Conservation (phyloP, 2,797 vertebrate genomes). For the Avahi laniger region DNA sequence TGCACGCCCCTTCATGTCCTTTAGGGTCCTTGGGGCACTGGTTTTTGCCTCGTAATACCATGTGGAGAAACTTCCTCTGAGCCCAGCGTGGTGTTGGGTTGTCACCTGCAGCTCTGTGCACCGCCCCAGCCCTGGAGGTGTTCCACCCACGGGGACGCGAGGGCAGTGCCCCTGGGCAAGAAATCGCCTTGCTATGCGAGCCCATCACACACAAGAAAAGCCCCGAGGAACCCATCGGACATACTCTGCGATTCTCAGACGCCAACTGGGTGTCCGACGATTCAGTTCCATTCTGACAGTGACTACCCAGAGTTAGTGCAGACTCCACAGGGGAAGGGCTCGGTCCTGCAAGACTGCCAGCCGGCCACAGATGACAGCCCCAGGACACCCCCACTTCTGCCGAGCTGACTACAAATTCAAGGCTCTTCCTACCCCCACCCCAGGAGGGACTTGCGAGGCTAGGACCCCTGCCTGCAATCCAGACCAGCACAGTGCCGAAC, state of each 20-base stretch:
- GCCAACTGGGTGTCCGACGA: not conserved
- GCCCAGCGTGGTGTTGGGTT: not conserved
- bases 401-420: not conserved
- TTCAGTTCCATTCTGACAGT: not conserved
- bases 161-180: not conserved
- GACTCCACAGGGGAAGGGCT: not conserved
- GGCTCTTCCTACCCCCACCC: not conserved
- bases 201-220: not conserved
- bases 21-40: not conserved
- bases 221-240: not conserved
- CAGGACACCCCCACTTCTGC: not conserved
- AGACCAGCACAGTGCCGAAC: not conserved
- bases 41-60: not conserved
- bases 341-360: not conserved
- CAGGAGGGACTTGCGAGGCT: no score
- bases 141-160: not conserved
- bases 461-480: not conserved
- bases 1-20: not conserved
- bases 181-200: not conserved
- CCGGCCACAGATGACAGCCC: not conserved
- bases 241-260: not conserved
- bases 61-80: not conserved
- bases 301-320: not conserved
- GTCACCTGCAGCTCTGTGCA: no score
- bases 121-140: fast-evolving